Evolutionary conservation across 2,888 invertebrate genomes (phyloP).

Genomic region (Eupithecia subfuscata): DNA sequence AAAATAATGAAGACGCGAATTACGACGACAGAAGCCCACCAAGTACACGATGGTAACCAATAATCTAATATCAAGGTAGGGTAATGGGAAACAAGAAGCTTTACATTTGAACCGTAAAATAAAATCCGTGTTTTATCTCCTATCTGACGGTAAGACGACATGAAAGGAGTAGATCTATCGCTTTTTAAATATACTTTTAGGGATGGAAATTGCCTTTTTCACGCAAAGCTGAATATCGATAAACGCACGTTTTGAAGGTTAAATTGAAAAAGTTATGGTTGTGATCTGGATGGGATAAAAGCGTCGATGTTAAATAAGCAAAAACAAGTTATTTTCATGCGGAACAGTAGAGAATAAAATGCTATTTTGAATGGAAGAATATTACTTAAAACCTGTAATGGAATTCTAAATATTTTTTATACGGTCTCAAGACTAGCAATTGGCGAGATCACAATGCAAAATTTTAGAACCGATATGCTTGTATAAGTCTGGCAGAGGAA

Average conservation of each 20-base stretch:
- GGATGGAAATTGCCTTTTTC: constrained; percentile 15
- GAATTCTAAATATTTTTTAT: not conserved
- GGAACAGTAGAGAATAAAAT: not conserved
- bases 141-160: constrained; percentile 44
- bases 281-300: not conserved
- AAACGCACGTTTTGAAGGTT: constrained; percentile 5
- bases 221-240: constrained; percentile 13
- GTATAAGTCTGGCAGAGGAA: no score
- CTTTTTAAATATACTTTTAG: constrained; percentile 22
- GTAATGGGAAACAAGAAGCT: not conserved
- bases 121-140: constrained; percentile 51
- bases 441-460: not conserved
- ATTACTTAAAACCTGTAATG: not conserved
- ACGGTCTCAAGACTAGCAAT: not conserved
- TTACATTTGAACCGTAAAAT: constrained; percentile 47
- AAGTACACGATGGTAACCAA: not conserved
- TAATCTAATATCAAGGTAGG: not conserved
- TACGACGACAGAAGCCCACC: not conserved
- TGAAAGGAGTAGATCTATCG: constrained; percentile 26
- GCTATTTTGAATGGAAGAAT: not conserved
- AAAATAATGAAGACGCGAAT: not conserved
- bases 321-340: not conserved
- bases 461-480: not conserved
- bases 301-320: not conserved
- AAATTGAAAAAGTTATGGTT: constrained; percentile 2